Percentiles rank a stretch among this genome's conserved stretches.
Conservation (phyloP, 2,797 vertebrate genomes). For the Tragelaphus eurycerus region DNA sequence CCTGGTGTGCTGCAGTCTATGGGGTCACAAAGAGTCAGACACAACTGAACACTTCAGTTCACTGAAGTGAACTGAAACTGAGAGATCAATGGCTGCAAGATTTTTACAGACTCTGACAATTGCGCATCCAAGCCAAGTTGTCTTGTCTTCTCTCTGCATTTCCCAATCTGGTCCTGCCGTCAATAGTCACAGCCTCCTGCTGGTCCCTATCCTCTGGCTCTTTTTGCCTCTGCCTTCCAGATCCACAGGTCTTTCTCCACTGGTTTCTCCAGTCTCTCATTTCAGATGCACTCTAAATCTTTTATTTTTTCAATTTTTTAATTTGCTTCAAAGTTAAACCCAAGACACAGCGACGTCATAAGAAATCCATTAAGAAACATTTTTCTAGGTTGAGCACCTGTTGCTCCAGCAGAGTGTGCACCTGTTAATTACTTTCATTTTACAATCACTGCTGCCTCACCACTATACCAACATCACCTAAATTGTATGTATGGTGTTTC, state of each 20-base stretch:
- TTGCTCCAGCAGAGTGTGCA: not conserved
- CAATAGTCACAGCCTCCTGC: not conserved
- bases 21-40: not conserved
- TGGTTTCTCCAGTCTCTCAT: not conserved
- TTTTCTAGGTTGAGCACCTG: not conserved
- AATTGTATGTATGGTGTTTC: not conserved
- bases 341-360: not conserved
- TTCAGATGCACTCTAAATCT: not conserved
- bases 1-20: not conserved
- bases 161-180: not conserved
- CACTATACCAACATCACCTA: not conserved
- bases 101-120: not conserved
- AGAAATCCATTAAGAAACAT: not conserved
- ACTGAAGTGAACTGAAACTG: not conserved
- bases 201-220: not conserved
- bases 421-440: not conserved
- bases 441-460: not conserved
- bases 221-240: not conserved
- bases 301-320: not conserved
- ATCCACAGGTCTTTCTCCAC: not conserved
- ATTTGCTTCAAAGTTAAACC: not conserved
- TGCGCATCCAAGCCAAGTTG: not conserved
- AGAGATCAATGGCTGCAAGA: not conserved
- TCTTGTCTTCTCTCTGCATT: not conserved
- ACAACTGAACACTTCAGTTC: not conserved